These are phyloP conservation scores for Microctonus brassicae DNA, from an alignment of 2,888 invertebrate genomes.

Conservation along the genomic window DNA sequence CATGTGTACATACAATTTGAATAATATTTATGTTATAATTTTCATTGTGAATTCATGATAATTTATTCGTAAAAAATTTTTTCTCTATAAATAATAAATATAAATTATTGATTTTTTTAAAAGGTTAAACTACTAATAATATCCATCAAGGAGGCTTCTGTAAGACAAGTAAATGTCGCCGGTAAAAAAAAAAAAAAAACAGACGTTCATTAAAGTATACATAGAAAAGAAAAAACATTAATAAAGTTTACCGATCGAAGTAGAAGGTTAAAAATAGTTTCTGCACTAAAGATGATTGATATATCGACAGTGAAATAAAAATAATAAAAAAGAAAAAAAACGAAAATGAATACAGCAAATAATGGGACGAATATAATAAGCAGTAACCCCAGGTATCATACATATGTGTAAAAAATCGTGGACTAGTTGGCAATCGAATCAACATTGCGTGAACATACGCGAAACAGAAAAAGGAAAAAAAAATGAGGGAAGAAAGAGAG, in stretches of 20 bases:
- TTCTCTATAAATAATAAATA: background rate
- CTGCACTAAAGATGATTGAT: background rate
- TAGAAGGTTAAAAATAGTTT: background rate
- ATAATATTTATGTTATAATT: too few species aligned
- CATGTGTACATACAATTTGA: too few species aligned
- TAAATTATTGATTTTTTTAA: background rate
- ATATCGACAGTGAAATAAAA: background rate
- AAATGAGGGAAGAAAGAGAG: too few species aligned
- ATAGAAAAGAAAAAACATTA: background rate
- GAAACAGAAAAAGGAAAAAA: slow-evolving; percentile 6
- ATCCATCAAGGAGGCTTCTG: background rate
- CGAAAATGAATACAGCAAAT: background rate
- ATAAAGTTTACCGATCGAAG: background rate
- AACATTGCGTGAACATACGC: background rate
- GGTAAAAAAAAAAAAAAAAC: background rate
- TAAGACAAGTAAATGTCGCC: background rate
- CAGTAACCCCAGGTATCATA: background rate
- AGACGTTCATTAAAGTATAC: background rate
- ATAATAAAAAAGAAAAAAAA: background rate
- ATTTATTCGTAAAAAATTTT: too few species aligned
- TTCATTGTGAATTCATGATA: background rate
- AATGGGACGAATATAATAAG: background rate
- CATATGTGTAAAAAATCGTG: background rate
- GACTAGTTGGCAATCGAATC: slow-evolving; percentile 13
- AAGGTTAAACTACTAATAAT: background rate